Conservation (phyloP, 1,140 invertebrate genomes). For the Frieseomelitta varia region DNA sequence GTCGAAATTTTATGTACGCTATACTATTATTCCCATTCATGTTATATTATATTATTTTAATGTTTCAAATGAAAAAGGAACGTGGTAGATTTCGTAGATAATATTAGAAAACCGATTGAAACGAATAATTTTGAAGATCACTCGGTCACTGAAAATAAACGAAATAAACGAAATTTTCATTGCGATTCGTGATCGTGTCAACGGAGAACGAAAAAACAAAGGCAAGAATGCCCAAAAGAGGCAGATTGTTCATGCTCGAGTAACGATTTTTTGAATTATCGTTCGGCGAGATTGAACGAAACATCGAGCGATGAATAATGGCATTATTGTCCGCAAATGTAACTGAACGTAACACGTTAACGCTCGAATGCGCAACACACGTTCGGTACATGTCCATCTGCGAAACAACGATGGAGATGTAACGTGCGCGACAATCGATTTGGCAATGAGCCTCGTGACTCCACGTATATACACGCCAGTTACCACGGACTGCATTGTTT, state of each 20-base stretch:
- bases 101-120: too few species aligned
- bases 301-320: not conserved
- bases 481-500: not conserved
- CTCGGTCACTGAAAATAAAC: too few species aligned
- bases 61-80: too few species aligned
- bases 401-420: not conserved
- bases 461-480: not conserved
- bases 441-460: constrained; percentile 8
- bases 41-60: too few species aligned
- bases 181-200: not conserved
- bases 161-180: too few species aligned
- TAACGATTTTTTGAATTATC: not conserved
- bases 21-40: too few species aligned
- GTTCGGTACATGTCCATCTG: not conserved
- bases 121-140: too few species aligned
- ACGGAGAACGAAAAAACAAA: not conserved
- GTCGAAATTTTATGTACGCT: too few species aligned
- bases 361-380: not conserved
- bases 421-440: constrained; percentile 15
- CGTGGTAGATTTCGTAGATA: too few species aligned
- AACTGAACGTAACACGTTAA: constrained; percentile 6
- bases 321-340: not conserved
- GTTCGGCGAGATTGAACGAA: not conserved
- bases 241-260: not conserved
- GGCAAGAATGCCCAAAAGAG: not conserved